Conservation (phyloP, 2,113 vertebrate species). For the Rallus limicola region DNA sequence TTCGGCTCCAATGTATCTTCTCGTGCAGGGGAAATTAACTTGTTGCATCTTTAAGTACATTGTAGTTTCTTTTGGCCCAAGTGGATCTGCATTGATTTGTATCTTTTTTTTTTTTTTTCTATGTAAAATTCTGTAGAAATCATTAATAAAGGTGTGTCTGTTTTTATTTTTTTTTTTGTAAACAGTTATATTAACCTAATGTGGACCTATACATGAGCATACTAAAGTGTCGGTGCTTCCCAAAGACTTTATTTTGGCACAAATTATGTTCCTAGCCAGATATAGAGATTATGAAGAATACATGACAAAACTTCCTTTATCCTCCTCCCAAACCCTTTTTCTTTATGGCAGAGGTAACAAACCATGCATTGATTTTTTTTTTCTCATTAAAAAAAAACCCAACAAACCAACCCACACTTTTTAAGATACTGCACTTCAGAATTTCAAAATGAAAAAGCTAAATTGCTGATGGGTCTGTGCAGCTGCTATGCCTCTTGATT, state of each 20-base stretch:
- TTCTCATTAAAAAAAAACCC: not conserved
- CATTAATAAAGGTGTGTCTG: slow-evolving; percentile 80
- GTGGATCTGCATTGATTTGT: slow-evolving; percentile 74
- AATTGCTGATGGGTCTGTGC: slow-evolving; percentile 2
- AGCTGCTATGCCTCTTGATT: slow-evolving; percentile 49
- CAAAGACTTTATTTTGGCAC: slow-evolving; percentile 68
- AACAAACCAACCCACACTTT: not conserved
- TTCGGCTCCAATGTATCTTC: slow-evolving; percentile 80
- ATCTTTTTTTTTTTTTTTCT: slow-evolving; percentile 78
- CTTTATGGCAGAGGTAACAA: not conserved
- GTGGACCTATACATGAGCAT: slow-evolving; percentile 41
- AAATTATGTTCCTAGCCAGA: slow-evolving; percentile 61
- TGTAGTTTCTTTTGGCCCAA: slow-evolving; percentile 76
- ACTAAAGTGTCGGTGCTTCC: slow-evolving; percentile 59
- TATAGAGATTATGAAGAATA: slow-evolving; percentile 18
- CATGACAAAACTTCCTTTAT: not conserved
- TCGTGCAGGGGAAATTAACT: slow-evolving; percentile 86
- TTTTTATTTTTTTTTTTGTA: slow-evolving; percentile 70
- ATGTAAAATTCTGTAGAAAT: slow-evolving; percentile 78
- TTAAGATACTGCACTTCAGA: slow-evolving; percentile 18
- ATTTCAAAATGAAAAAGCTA: not conserved
- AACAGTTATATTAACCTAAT: slow-evolving; percentile 62
- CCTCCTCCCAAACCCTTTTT: not conserved
- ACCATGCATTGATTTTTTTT: not conserved
- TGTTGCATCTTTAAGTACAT: slow-evolving; percentile 80